Base-by-base conservation (phyloP, 2,888 invertebrate genomes). In the Halictus quadricinctus region DNA sequence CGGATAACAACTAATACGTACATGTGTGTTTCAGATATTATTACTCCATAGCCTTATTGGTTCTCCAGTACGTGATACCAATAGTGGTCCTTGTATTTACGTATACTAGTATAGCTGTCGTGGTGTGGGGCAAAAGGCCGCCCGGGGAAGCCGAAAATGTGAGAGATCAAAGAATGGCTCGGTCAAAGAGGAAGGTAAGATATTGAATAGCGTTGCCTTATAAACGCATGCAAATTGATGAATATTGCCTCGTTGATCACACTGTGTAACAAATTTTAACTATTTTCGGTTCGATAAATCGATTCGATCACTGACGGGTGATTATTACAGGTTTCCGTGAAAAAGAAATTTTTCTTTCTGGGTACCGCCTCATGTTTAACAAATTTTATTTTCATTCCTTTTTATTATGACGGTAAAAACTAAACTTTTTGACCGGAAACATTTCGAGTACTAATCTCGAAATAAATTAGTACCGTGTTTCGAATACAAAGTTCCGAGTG, bases 91-190 rank as follows among this genome's bases (percentile, higher is more conserved):
- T 98, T 25, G 95, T 98, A 81, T 97, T 97, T 94, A 98, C 98
- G 0, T 98, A 98, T 93, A 96, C 97, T 2, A 96, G 97, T 89
- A 98, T 98, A 85, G 98, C 97, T 0, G 96, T 97, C 75, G 97
- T 97, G 21, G 98, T 98, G 72, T 98, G 98, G 98, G 98, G 98
- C 41, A 97, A 97, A 88, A 95, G 97, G 60, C 97, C 97, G 12
- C 98, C 98, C 0, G 98, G 98, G 0, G 98, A 98, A 94, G 98
- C 98, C 0, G 97, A 98, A 93, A 97, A 97, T 85, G 96, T 96
- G 10, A 95, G 98, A 72, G 98, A 98, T 95, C 96, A 97, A 88
- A 96, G 98, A 73, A 96, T 98, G 95, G 98, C 98, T 15, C 96
- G 97, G 88, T 98, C 98, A 3, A 98, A 98, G 94, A 95, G 97